Percentiles rank a stretch among this genome's conserved stretches.
phyloP scores from a whole-genome alignment of 2,797 vertebrate species.

The Cryptoprocta ferox region DNA sequence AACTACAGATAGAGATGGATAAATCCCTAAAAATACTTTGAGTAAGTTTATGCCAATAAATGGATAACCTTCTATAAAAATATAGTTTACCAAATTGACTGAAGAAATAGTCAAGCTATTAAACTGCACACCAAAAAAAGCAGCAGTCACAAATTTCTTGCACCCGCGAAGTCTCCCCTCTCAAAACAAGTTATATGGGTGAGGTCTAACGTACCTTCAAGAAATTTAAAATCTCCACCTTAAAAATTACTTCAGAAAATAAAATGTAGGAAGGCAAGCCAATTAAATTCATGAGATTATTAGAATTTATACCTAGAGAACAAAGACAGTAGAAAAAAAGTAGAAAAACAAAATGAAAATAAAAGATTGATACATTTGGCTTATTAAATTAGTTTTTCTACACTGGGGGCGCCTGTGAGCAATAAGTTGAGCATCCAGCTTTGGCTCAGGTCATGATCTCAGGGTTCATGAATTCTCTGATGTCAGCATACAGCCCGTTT shows the following conservation, averaged over 20 bases:
- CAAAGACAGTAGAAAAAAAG: neutral
- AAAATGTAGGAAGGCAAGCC: neutral
- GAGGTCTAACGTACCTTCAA: neutral
- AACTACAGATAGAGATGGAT: neutral
- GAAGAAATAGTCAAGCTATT: slow-evolving; percentile 6
- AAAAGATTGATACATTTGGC: neutral
- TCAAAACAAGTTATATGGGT: neutral
- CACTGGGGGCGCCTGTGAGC: too few relatives aligned
- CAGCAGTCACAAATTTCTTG: neutral
- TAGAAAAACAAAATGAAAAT: neutral
- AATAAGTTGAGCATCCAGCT: too few relatives aligned
- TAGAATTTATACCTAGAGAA: neutral
- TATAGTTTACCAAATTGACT: neutral
- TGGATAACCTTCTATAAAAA: slow-evolving; percentile 5
- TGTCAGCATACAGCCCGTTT: too few relatives aligned
- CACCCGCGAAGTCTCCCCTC: neutral
- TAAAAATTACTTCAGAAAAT: slow-evolving; percentile 43
- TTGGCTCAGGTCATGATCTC: too few relatives aligned
- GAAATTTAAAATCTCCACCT: neutral
- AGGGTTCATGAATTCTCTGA: too few relatives aligned
- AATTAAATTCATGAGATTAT: neutral
- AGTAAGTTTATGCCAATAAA: neutral
- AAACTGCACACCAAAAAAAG: neutral
- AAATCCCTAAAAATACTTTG: slow-evolving; percentile 5
- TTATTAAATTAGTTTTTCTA: slow-evolving; percentile 26